phyloP scores from a whole-genome alignment of 2,113 vertebrate species.

The Zapornia atra region DNA sequence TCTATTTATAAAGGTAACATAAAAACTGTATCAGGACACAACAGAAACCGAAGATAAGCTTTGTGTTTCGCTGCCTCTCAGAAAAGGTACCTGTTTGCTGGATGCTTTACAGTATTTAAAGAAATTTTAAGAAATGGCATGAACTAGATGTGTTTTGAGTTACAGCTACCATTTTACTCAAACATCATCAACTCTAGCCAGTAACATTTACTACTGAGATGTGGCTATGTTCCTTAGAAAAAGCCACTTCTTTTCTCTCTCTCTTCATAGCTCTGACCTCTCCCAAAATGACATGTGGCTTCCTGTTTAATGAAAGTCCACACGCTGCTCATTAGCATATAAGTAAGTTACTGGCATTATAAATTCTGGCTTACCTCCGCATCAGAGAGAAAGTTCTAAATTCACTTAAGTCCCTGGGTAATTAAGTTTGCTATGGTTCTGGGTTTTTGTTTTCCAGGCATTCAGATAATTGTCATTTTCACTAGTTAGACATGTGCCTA shows the following conservation, averaged over 20 bases:
- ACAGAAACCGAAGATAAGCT: background rate
- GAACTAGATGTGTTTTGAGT: fast-evolving
- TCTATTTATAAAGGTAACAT: background rate
- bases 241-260: background rate
- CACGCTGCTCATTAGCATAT: background rate
- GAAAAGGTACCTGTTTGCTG: background rate
- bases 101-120: background rate
- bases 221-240: fast-evolving
- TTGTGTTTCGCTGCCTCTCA: background rate
- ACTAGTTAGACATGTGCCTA: background rate
- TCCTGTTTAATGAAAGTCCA: background rate
- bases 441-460: background rate
- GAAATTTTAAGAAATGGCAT: background rate
- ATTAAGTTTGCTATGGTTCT: background rate
- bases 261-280: background rate
- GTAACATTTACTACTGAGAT: fast-evolving
- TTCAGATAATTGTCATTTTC: background rate
- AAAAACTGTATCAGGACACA: background rate
- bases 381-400: background rate
- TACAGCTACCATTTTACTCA: background rate
- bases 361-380: background rate
- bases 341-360: background rate
- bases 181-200: background rate
- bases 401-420: background rate
- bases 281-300: background rate